Percentiles rank a stretch among this genome's conserved stretches.
phyloP scores from a whole-genome alignment of 2,113 vertebrate species.

The Cricetomys ansorgei region DNA sequence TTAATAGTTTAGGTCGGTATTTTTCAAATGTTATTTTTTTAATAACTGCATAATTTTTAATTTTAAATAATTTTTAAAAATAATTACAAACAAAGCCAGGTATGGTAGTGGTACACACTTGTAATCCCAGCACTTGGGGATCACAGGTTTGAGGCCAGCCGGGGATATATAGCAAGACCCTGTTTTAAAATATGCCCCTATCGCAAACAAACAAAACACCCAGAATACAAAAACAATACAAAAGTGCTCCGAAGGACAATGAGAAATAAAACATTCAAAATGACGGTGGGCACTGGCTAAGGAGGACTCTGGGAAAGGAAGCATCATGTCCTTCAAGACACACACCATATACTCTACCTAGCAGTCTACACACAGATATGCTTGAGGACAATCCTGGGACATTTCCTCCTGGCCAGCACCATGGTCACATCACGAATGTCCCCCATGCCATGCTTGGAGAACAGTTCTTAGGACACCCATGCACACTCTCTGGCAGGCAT shows the following conservation, averaged over 20 bases:
- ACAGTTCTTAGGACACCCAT: neutral
- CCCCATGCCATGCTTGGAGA: neutral
- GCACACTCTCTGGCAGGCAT: neutral
- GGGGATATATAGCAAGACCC: neutral
- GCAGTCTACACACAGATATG: neutral
- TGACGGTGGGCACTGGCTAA: neutral
- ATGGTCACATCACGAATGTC: neutral
- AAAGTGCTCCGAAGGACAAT: neutral
- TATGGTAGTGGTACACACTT: neutral
- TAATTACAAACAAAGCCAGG: neutral
- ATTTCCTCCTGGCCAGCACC: neutral
- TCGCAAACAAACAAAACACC: neutral
- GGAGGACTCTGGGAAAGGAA: neutral
- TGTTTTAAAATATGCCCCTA: neutral
- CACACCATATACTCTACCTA: rapidly evolving
- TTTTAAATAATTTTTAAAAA: constrained; percentile 26
- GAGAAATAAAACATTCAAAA: constrained; percentile 20
- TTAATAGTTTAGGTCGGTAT: constrained; percentile 54
- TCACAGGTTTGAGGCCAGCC: neutral
- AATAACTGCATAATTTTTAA: neutral
- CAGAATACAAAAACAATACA: neutral
- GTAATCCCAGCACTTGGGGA: neutral
- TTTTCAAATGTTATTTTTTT: constrained; percentile 43
- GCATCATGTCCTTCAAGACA: neutral
- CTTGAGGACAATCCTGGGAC: neutral